These are phyloP conservation scores for Phodopus roborovskii DNA, from an alignment of 2,113 vertebrate genomes.

Conservation along the genomic window DNA sequence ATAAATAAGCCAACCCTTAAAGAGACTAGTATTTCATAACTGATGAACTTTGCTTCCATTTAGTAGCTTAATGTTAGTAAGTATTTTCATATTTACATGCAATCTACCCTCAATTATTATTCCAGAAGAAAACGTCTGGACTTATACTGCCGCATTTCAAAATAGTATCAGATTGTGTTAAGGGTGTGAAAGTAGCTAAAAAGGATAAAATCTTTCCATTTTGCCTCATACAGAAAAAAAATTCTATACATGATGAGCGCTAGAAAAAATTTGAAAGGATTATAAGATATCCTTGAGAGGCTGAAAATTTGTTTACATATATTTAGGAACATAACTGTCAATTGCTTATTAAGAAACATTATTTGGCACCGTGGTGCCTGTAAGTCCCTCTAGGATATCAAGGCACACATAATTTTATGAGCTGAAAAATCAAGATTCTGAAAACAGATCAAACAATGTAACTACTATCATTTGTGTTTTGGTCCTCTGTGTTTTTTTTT, in stretches of 20 bases:
- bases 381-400: conserved; percentile 15
- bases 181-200: rapidly evolving
- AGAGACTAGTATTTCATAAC: not conserved
- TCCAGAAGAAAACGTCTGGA: not conserved
- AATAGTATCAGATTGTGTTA: not conserved
- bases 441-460: conserved; percentile 57
- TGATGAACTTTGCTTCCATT: not conserved
- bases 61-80: not conserved
- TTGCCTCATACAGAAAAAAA: not conserved
- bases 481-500: not conserved
- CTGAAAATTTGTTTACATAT: conserved; percentile 25
- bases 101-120: not conserved
- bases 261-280: not conserved
- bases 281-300: conserved; percentile 28
- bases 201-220: not conserved
- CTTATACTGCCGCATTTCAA: rapidly evolving
- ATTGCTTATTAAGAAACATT: conserved; percentile 35
- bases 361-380: conserved; percentile 23
- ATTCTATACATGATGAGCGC: not conserved
- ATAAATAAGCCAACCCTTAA: not conserved
- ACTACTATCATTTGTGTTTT: conserved; percentile 25
- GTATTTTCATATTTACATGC: not conserved
- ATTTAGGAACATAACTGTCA: conserved; percentile 54
- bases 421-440: conserved; percentile 57
- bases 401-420: conserved; percentile 33